These are phyloP conservation scores for Timema cristinae DNA, from an alignment of 2,888 invertebrate species.

Conservation along the genomic window DNA sequence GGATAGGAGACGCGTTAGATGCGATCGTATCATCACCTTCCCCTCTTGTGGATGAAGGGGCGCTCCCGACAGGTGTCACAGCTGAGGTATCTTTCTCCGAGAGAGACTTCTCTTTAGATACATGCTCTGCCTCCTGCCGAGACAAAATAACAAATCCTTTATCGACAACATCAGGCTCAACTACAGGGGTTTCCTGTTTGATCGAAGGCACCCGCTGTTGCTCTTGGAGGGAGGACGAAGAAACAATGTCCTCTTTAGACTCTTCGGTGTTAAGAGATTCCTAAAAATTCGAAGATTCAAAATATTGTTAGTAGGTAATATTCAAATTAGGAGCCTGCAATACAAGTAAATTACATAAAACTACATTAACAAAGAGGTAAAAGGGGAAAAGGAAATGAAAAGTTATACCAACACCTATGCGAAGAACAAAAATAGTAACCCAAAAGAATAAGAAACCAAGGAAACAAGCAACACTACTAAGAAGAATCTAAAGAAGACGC, in stretches of 20 bases:
- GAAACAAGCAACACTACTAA: background rate
- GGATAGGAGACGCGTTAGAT: conserved; percentile 59
- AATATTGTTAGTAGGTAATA: background rate
- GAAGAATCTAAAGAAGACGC: background rate
- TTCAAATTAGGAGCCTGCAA: background rate
- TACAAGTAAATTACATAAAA: too few relatives aligned
- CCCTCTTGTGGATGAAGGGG: background rate
- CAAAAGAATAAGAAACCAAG: background rate
- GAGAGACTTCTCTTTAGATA: background rate
- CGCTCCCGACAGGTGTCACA: background rate
- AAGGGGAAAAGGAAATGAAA: background rate
- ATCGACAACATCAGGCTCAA: conserved; percentile 24
- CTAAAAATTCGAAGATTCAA: conserved; percentile 27
- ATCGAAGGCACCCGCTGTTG: conserved; percentile 23
- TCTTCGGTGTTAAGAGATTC: conserved; percentile 26
- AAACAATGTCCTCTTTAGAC: conserved; percentile 19
- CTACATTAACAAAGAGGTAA: background rate
- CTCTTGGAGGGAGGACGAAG: conserved; percentile 18
- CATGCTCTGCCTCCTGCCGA: conserved; percentile 16
- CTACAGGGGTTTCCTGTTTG: background rate
- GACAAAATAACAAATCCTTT: conserved; percentile 26
- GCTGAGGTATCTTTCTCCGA: background rate
- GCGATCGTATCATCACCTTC: conserved; percentile 57
- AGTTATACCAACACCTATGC: too few relatives aligned
- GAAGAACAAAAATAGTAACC: too few relatives aligned